A percentile compares a stretch with the other conserved stretches of the same genome.
phyloP scores from a whole-genome alignment of 2,797 vertebrate genomes.

The Protonibea diacanthus region DNA sequence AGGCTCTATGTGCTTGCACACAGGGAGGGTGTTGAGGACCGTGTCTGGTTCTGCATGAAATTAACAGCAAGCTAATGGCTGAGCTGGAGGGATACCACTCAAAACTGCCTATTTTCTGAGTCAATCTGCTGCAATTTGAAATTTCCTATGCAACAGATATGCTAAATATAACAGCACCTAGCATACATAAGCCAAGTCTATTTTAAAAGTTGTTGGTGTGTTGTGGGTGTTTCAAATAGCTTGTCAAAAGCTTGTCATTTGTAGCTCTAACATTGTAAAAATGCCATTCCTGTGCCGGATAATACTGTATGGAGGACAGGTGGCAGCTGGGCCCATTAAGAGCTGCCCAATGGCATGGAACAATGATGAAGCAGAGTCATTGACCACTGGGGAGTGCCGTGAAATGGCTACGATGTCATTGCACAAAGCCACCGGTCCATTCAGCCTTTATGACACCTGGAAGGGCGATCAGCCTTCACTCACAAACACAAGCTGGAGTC shows the following conservation, averaged over 20 bases:
- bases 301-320: slow-evolving; percentile 81
- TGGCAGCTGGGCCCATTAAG: slow-evolving; percentile 84
- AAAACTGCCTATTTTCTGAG: slow-evolving; percentile 36
- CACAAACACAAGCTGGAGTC: slow-evolving; percentile 70
- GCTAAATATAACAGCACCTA: slow-evolving; percentile 24
- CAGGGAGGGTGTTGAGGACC: slow-evolving; percentile 66
- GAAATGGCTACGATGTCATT: slow-evolving; percentile 81
- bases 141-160: slow-evolving; percentile 26
- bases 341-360: slow-evolving; percentile 82
- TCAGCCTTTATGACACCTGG: slow-evolving; percentile 79
- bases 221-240: slow-evolving; percentile 49
- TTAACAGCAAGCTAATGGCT: slow-evolving; percentile 67
- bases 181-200: slow-evolving; percentile 15
- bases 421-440: slow-evolving; percentile 79
- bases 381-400: slow-evolving; percentile 80
- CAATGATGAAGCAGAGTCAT: slow-evolving; percentile 84
- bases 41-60: slow-evolving; percentile 73
- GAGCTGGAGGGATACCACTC: slow-evolving; percentile 52
- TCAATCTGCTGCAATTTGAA: slow-evolving; percentile 27
- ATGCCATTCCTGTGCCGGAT: slow-evolving; percentile 68
- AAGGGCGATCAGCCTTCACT: slow-evolving; percentile 75
- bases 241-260: slow-evolving; percentile 70
- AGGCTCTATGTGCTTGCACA: slow-evolving; percentile 68
- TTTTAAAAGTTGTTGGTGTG: slow-evolving; percentile 36
- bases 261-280: slow-evolving; percentile 66